Percentiles rank a stretch among this genome's conserved stretches.
phyloP scores from a whole-genome alignment of 2,888 invertebrate species.

The Acleris emargana region DNA sequence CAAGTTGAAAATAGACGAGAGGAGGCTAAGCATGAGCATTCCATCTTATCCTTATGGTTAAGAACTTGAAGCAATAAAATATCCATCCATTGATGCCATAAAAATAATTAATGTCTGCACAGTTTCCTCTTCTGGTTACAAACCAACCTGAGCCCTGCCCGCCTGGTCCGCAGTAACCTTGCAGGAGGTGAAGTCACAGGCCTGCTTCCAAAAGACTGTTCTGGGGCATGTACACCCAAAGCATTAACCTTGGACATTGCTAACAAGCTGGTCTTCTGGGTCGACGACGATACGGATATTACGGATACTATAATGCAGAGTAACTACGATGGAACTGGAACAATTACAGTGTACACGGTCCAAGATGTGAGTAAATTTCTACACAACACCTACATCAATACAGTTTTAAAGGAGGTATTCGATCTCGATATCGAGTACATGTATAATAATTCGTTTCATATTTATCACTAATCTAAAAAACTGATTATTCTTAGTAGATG shows the following conservation, averaged over 20 bases:
- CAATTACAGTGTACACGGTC: constrained; percentile 3
- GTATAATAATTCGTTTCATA: too few relatives aligned
- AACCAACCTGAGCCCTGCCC: constrained; percentile 7
- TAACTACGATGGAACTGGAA: constrained; percentile 9
- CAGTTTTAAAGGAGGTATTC: too few relatives aligned
- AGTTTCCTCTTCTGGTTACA: constrained; percentile 13
- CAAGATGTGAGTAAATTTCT: constrained; percentile 4
- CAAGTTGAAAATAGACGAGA: not conserved
- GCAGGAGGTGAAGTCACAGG: constrained; percentile 1
- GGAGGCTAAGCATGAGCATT: not conserved
- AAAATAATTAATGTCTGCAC: not conserved
- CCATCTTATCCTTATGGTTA: not conserved
- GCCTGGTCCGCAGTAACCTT: constrained; percentile 5
- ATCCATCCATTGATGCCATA: not conserved
- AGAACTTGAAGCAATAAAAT: too few relatives aligned
- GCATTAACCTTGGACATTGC: constrained; percentile 2
- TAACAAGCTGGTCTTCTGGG: constrained; percentile 11
- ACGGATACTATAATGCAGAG: not conserved
- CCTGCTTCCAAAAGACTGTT: not conserved
- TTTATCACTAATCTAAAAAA: too few relatives aligned
- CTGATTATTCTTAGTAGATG: too few relatives aligned
- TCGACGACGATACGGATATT: not conserved
- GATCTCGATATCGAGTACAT: too few relatives aligned
- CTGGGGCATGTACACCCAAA: not conserved
- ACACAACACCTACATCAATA: too few relatives aligned